A percentile compares a stretch with the other conserved stretches of the same genome.
phyloP scores from a whole-genome alignment of 2,888 invertebrate genomes.

The Onchidella celtica region DNA sequence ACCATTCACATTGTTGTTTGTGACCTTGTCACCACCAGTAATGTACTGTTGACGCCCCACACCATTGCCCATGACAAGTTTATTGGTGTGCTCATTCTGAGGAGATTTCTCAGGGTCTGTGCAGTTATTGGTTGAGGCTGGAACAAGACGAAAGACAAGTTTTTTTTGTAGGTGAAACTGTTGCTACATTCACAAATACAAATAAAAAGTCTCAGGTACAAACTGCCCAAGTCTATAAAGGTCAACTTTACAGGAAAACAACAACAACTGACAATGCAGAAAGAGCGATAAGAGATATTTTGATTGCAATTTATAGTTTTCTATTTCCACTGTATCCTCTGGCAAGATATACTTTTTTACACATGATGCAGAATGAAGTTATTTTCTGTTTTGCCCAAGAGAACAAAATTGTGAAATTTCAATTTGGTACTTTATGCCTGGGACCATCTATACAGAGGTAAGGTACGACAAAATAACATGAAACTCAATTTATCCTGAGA shows the following conservation, averaged over 20 bases:
- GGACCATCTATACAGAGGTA: too few relatives aligned
- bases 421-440: too few relatives aligned
- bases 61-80: constrained; percentile 8
- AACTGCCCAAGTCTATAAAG: not conserved
- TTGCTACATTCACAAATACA: not conserved
- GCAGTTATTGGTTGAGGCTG: constrained; percentile 30
- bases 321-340: not conserved
- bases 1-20: constrained; percentile 36
- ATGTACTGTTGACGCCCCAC: constrained; percentile 7
- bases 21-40: constrained; percentile 23
- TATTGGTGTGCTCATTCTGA: not conserved
- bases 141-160: not conserved
- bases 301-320: not conserved
- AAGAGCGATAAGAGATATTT: not conserved
- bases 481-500: too few relatives aligned
- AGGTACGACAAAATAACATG: too few relatives aligned
- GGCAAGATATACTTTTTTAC: not conserved
- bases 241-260: too few relatives aligned
- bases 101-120: constrained; percentile 28
- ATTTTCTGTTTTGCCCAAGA: too few relatives aligned
- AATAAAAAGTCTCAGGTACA: not conserved
- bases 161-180: too few relatives aligned
- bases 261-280: not conserved
- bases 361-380: too few relatives aligned
- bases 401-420: too few relatives aligned